Conservation (phyloP, 2,797 vertebrate genomes). For the Myotis findleyi region DNA sequence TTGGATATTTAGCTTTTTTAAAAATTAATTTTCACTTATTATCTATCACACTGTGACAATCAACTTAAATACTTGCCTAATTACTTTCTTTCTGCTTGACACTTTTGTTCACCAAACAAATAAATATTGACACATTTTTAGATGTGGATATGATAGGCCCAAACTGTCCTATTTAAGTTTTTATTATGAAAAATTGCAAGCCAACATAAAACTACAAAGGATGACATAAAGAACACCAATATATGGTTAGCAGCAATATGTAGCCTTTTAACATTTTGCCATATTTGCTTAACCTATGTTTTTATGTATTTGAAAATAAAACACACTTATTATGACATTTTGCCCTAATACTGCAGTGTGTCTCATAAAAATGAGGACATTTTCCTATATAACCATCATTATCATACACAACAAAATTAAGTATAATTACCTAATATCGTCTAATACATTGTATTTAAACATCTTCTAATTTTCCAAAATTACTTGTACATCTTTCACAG, state of each 20-base stretch:
- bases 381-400: neutral
- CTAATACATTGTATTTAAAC: neutral
- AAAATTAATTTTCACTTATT: neutral
- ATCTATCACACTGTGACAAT: neutral
- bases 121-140: neutral
- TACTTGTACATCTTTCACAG: neutral
- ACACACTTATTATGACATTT: neutral
- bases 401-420: neutral
- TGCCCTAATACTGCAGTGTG: neutral
- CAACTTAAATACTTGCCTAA: neutral
- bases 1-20: neutral
- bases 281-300: neutral
- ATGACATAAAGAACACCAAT: neutral
- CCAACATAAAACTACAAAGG: neutral
- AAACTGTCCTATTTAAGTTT: neutral
- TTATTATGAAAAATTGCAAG: constrained; percentile 28
- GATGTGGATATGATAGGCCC: neutral
- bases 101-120: neutral
- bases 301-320: constrained; percentile 44
- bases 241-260: neutral
- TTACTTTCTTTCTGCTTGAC: constrained; percentile 9
- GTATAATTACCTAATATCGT: neutral
- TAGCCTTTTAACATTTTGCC: neutral
- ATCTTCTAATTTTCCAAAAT: neutral
- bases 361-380: neutral